These are phyloP conservation scores for Drosophila tanythrix DNA, from an alignment of 2,888 invertebrate genomes.

Conservation along the genomic window DNA sequence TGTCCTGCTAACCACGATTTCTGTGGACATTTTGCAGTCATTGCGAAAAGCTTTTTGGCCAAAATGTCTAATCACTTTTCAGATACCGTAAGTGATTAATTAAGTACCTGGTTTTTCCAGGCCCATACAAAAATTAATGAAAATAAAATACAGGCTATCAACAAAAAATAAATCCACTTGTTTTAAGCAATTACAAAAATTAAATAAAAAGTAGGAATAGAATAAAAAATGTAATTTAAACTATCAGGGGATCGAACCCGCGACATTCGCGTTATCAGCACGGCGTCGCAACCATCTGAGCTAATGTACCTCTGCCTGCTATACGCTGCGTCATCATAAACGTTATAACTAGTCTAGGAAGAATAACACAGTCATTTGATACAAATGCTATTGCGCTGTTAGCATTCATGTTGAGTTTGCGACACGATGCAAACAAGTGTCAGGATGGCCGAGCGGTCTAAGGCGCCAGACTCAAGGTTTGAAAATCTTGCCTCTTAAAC, in stretches of 20 bases:
- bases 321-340: conserved; percentile 2
- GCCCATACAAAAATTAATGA: conserved; percentile 41
- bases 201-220: conserved; percentile 12
- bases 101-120: conserved; percentile 24
- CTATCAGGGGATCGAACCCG: conserved; percentile 73
- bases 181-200: conserved; percentile 1
- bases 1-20: conserved; percentile 36
- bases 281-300: conserved; percentile 80
- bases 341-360: background rate
- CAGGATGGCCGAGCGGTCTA: conserved; percentile 85
- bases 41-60: conserved; percentile 56
- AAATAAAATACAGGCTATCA: conserved; percentile 11
- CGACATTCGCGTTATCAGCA: conserved; percentile 79
- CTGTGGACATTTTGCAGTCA: conserved; percentile 52
- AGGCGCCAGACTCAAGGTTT: conserved; percentile 84
- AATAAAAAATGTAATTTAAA: conserved; percentile 34
- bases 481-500: conserved; percentile 61
- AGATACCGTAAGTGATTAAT: conserved; percentile 36
- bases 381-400: background rate
- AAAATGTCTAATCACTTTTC: conserved; percentile 43
- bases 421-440: conserved; percentile 44
- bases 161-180: conserved; percentile 1
- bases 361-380: background rate
- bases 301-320: conserved; percentile 34
- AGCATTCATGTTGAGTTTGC: conserved; percentile 29